phyloP scores from a whole-genome alignment of 2,797 vertebrate species.

The Cryptoblepharus egeriae region DNA sequence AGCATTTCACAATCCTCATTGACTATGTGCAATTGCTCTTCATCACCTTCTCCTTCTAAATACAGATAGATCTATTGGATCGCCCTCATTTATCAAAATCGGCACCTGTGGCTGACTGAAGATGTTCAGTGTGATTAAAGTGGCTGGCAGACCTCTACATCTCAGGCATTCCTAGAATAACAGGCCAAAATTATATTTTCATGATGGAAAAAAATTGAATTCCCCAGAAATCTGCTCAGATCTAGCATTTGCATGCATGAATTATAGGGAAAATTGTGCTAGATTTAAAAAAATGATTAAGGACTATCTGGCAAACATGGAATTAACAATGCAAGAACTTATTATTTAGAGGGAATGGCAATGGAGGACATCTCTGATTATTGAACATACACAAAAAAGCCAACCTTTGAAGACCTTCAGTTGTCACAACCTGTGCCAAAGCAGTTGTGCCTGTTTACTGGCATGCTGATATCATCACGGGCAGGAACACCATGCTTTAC shows the following conservation, averaged over 20 bases:
- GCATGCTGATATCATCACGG: background rate
- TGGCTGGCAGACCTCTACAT: conserved; percentile 37
- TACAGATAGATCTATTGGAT: conserved; percentile 29
- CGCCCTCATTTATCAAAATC: conserved; percentile 49
- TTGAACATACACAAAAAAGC: background rate
- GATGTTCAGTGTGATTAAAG: conserved; percentile 42
- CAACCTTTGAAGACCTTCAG: background rate
- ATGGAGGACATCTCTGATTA: background rate
- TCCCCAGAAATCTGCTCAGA: background rate
- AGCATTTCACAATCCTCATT: conserved; percentile 65
- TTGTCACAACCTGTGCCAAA: background rate
- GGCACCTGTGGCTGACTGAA: conserved; percentile 51
- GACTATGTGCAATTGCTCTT: conserved; percentile 51
- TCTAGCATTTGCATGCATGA: background rate
- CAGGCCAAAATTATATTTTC: background rate
- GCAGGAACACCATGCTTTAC: background rate
- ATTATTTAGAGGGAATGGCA: conserved; percentile 18
- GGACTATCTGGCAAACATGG: conserved; percentile 16
- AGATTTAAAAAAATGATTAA: conserved; percentile 45
- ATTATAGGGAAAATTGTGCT: too few relatives aligned
- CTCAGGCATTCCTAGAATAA: background rate
- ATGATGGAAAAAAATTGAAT: background rate
- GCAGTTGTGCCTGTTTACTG: background rate
- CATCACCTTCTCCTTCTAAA: conserved; percentile 54
- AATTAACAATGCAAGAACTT: conserved; percentile 36